A percentile compares a stretch with the other conserved stretches of the same genome.
These are phyloP conservation scores for Nyctibius bracteatus DNA, from an alignment of 2,113 vertebrate species.

Conservation along the genomic window DNA sequence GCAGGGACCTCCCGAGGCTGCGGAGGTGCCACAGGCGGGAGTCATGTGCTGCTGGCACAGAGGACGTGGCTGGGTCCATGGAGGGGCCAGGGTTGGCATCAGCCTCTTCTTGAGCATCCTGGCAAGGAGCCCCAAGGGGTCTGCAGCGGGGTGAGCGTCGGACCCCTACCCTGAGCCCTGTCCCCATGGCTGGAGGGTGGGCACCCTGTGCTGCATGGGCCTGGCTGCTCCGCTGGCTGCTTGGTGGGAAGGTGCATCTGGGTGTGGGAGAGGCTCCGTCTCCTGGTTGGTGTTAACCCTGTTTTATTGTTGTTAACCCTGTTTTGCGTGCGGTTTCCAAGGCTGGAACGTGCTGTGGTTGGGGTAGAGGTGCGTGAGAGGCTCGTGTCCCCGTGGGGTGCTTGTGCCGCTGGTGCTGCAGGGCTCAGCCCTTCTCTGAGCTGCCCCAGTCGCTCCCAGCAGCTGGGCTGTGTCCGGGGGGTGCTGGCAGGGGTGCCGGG, in stretches of 20 bases:
- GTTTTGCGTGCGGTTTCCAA: not conserved
- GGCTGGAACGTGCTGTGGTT: fast-evolving
- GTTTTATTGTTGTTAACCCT: not conserved
- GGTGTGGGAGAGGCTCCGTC: not conserved
- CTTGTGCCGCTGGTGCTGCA: fast-evolving
- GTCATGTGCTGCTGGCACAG: not conserved
- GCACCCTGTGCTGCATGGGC: not conserved
- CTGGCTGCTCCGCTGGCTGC: not conserved
- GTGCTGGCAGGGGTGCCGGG: not conserved
- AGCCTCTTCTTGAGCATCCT: not conserved
- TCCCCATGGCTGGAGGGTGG: not conserved
- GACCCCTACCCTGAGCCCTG: not conserved
- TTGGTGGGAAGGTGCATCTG: not conserved
- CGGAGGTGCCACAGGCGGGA: fast-evolving
- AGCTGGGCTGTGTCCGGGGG: not conserved
- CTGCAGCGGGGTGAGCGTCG: fast-evolving
- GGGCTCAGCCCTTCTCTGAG: not conserved
- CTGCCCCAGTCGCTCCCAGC: not conserved
- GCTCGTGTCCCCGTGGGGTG: not conserved
- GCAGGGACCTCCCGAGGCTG: not conserved
- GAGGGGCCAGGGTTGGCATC: not conserved
- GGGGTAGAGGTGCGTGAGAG: not conserved
- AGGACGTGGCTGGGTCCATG: not conserved
- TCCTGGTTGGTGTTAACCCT: not conserved
- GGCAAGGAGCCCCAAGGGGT: not conserved